Conservation (phyloP, 2,797 vertebrate genomes). For the Megalops cyprinoides region DNA sequence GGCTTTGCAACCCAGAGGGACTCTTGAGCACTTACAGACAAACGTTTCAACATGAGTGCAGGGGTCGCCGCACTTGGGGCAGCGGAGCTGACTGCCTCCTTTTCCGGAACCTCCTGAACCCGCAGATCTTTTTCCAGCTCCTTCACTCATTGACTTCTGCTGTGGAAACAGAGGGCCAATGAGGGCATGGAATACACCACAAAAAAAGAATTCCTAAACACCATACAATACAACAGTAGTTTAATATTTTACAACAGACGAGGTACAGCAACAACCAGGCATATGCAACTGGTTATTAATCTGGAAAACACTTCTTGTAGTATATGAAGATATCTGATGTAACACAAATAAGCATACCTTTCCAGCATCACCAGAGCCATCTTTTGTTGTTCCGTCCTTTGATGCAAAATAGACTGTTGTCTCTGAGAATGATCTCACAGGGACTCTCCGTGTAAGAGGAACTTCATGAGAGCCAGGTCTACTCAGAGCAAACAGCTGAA, state of each 20-base stretch:
- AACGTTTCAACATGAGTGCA: slow-evolving; percentile 98
- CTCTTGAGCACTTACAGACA: slow-evolving; percentile 86
- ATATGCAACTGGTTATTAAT: background rate
- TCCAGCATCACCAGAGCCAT: slow-evolving; percentile 83
- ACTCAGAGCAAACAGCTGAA: slow-evolving; percentile 81
- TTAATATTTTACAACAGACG: background rate
- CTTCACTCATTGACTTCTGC: slow-evolving; percentile 86
- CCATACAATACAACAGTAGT: background rate
- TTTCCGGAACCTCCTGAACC: slow-evolving; percentile 91
- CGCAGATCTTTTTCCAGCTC: slow-evolving; percentile 78
- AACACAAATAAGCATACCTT: slow-evolving; percentile 75
- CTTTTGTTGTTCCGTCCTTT: slow-evolving; percentile 88
- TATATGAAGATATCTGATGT: background rate
- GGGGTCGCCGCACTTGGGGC: slow-evolving; percentile 94
- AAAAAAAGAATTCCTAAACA: background rate
- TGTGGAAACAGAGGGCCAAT: slow-evolving; percentile 40
- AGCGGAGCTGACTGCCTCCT: slow-evolving; percentile 91
- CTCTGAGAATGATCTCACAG: slow-evolving; percentile 84
- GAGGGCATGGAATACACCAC: background rate
- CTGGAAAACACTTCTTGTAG: background rate
- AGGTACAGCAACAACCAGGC: background rate
- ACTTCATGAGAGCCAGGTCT: slow-evolving; percentile 79
- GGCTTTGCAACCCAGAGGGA: background rate
- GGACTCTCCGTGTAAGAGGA: slow-evolving; percentile 69
- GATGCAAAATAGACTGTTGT: slow-evolving; percentile 86